A percentile compares a stretch with the other conserved stretches of the same genome.
Evolutionary conservation across 2,113 vertebrate genomes (phyloP).

Genomic region (Eolophus roseicapilla): DNA sequence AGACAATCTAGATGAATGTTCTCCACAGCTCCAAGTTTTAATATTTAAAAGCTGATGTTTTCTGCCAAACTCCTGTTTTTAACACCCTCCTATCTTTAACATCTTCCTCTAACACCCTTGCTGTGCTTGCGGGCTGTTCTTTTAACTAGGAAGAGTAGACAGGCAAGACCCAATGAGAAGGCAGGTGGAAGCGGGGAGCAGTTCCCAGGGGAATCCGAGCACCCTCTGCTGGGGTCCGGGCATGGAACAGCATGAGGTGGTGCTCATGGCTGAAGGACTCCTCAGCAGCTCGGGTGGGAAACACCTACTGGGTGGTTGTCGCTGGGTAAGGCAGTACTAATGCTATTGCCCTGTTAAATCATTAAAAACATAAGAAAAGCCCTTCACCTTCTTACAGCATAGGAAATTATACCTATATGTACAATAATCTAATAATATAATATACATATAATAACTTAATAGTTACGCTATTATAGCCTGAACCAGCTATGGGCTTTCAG

Average conservation of each 20-base stretch:
- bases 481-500: not conserved
- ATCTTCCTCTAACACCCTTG: not conserved
- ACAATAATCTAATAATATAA: not conserved
- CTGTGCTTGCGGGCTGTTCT: not conserved
- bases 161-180: not conserved
- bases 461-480: not conserved
- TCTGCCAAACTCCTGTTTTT: not conserved
- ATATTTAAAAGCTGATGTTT: not conserved
- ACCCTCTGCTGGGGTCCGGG: not conserved
- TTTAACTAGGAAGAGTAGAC: fast-evolving
- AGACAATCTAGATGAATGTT: not conserved
- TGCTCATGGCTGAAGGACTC: fast-evolving
- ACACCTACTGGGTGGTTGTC: fast-evolving
- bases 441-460: not conserved
- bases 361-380: not conserved
- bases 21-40: not conserved
- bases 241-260: not conserved
- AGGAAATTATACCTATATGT: not conserved
- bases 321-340: not conserved
- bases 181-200: fast-evolving
- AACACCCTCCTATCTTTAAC: not conserved
- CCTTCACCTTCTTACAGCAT: not conserved
- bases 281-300: not conserved
- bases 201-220: not conserved
- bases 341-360: not conserved